Conservation (phyloP, 2,113 vertebrate genomes). For the Anhinga rufa region DNA sequence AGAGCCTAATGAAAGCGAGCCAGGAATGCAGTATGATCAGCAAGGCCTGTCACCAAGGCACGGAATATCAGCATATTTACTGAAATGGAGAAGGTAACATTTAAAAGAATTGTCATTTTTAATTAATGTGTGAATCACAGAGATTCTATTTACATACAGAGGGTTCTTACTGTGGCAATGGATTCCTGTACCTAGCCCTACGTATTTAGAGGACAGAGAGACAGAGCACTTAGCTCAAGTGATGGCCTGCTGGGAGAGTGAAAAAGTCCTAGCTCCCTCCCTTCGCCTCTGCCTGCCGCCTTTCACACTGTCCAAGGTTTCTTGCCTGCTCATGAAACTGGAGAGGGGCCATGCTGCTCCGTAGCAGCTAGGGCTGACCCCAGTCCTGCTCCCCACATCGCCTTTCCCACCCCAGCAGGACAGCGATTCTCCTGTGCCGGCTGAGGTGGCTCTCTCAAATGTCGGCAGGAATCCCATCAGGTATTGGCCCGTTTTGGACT, state of each 20-base stretch:
- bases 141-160: neutral
- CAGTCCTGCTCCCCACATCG: rapidly evolving
- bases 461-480: rapidly evolving
- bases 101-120: neutral
- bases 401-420: neutral
- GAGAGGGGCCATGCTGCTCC: neutral
- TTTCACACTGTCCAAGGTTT: rapidly evolving
- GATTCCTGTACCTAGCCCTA: neutral
- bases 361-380: neutral
- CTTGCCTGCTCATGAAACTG: neutral
- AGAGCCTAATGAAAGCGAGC: conserved; percentile 21
- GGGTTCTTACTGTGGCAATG: neutral
- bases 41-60: neutral
- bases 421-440: rapidly evolving
- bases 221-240: neutral
- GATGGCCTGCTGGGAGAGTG: neutral
- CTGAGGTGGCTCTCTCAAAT: neutral
- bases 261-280: neutral
- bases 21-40: neutral
- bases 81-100: neutral
- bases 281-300: neutral
- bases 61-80: neutral
- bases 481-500: neutral
- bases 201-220: neutral
- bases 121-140: neutral